A percentile compares a stretch with the other conserved stretches of the same genome.
Evolutionary conservation across 2,888 invertebrate genomes (phyloP).

Genomic region (Epistrophe eligans): DNA sequence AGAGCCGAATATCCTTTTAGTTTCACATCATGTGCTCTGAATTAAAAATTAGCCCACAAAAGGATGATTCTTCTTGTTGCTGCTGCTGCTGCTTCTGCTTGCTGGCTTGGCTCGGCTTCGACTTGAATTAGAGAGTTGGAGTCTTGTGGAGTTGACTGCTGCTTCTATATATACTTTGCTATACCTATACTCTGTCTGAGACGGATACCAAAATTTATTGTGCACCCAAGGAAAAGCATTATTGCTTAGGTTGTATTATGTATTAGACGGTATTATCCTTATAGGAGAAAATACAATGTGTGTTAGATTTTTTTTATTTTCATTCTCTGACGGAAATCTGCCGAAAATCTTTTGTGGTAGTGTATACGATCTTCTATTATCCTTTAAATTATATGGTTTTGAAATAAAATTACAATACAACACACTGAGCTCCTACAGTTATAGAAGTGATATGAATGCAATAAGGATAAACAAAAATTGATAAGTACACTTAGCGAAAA

Average conservation of each 20-base stretch:
- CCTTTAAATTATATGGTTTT: constrained; percentile 73
- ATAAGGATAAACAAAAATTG: constrained; percentile 53
- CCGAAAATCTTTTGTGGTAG: constrained; percentile 62
- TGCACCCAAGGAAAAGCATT: constrained; percentile 66
- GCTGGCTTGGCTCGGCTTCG: not conserved
- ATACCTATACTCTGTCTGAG: constrained; percentile 55
- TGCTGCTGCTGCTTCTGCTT: not conserved
- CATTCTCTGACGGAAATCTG: constrained; percentile 36
- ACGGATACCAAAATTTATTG: constrained; percentile 74
- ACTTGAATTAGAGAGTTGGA: constrained; percentile 16
- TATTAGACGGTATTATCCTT: constrained; percentile 66
- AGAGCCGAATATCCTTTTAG: constrained; percentile 71
- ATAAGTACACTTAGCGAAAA: constrained; percentile 3
- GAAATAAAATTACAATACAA: constrained; percentile 64
- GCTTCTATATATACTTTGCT: constrained; percentile 4
- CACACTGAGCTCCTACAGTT: constrained; percentile 45
- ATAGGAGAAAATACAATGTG: constrained; percentile 59
- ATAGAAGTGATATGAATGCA: constrained; percentile 62
- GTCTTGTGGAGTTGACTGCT: constrained; percentile 45
- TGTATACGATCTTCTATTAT: constrained; percentile 63
- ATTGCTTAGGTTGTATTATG: constrained; percentile 29
- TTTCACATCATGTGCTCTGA: constrained; percentile 76
- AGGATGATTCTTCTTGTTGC: constrained; percentile 55
- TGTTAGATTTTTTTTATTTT: constrained; percentile 19
- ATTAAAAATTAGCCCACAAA: constrained; percentile 76